A percentile compares a stretch with the other conserved stretches of the same genome.
These are phyloP conservation scores for Mastacembelus armatus DNA, from an alignment of 2,797 vertebrate species.

Conservation along the genomic window DNA sequence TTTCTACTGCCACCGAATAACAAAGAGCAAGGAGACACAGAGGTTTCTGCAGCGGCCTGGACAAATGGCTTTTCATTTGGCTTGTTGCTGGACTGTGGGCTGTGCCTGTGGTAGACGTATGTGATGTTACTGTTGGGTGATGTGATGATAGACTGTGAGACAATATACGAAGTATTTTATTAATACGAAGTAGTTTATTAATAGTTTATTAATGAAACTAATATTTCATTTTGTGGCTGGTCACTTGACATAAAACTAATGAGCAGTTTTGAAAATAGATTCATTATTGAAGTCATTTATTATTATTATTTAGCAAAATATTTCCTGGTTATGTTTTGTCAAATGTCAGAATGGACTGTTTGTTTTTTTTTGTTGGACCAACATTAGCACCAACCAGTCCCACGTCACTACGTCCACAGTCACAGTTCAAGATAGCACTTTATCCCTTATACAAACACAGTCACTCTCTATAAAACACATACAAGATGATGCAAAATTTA, in stretches of 20 bases:
- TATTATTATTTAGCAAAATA: neutral
- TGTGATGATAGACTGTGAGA: neutral
- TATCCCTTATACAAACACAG: neutral
- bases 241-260: neutral
- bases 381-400: no score
- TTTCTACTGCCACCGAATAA: constrained; percentile 33
- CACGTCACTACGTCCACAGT: no score
- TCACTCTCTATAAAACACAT: neutral
- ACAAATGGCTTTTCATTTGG: constrained; percentile 52
- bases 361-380: neutral
- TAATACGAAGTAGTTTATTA: no score
- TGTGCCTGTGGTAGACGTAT: constrained; percentile 27
- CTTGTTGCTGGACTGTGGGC: constrained; percentile 13
- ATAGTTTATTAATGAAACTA: no score
- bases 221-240: neutral
- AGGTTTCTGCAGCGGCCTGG: constrained; percentile 26
- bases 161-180: neutral
- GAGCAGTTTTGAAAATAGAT: neutral
- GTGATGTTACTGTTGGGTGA: constrained; percentile 5
- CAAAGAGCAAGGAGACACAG: constrained; percentile 6
- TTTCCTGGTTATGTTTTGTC: neutral
- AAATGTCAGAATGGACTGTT: neutral
- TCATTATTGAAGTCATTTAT: neutral
- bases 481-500: neutral
- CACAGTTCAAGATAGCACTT: no score